These are phyloP conservation scores for Pentalonia nigronervosa DNA, from an alignment of 1,140 invertebrate genomes.

Conservation along the genomic window DNA sequence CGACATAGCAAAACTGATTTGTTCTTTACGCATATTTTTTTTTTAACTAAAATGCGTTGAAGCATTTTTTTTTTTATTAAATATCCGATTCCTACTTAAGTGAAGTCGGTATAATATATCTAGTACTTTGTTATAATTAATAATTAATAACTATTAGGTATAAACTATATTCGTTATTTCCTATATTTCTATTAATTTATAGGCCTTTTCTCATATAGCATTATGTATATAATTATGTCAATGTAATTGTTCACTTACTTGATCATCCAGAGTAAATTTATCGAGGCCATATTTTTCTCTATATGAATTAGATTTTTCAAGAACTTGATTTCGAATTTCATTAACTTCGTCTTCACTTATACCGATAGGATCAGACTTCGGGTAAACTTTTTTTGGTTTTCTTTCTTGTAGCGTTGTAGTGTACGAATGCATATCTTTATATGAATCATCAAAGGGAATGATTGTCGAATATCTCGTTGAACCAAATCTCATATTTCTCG, in stretches of 20 bases:
- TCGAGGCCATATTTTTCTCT: background rate
- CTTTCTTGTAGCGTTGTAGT: background rate
- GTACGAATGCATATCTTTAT: background rate
- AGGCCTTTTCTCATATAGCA: background rate
- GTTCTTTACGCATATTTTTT: too few relatives aligned
- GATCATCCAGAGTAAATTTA: background rate
- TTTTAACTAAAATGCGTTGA: background rate
- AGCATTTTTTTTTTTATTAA: background rate
- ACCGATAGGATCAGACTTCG: background rate
- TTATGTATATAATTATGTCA: background rate
- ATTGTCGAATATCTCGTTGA: background rate
- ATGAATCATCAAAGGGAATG: background rate
- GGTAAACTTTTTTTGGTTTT: background rate
- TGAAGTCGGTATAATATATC: too few relatives aligned
- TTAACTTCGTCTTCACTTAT: background rate
- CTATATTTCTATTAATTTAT: background rate
- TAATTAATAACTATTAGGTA: too few relatives aligned
- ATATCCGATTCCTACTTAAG: too few relatives aligned
- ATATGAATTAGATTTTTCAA: background rate
- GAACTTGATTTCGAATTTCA: background rate
- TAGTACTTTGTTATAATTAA: too few relatives aligned
- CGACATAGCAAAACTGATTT: too few relatives aligned
- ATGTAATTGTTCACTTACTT: background rate
- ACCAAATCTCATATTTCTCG: background rate
- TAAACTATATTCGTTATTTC: background rate